Evolutionary conservation across 1,140 invertebrate species (phyloP).

Genomic region (Adoxophyes honmai): DNA sequence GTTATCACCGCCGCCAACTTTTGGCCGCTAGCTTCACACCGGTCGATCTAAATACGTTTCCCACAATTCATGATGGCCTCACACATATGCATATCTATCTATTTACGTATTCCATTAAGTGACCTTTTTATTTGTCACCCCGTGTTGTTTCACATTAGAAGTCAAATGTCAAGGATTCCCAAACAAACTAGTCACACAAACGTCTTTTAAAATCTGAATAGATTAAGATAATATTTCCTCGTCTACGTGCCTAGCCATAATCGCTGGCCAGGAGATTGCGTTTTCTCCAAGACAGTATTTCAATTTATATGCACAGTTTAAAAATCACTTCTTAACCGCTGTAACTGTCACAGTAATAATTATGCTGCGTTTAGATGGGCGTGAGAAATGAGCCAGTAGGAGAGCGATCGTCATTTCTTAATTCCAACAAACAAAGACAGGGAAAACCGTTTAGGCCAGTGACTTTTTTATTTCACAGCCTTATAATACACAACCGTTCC

Average conservation of each 20-base stretch:
- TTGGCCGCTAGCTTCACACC: too few species aligned
- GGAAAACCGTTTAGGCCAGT: background rate
- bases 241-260: background rate
- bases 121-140: too few species aligned
- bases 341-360: constrained; percentile 7
- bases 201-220: background rate
- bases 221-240: constrained; percentile 1
- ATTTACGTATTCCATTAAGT: too few species aligned
- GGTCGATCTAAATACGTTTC: too few species aligned
- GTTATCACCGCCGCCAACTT: too few species aligned
- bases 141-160: too few species aligned
- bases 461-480: too few species aligned
- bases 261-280: constrained; percentile 1
- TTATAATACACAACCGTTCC: too few species aligned
- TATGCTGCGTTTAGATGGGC: background rate
- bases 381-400: background rate
- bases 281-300: background rate
- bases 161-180: background rate
- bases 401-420: background rate
- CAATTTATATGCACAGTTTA: constrained; percentile 1
- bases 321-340: constrained; percentile 7
- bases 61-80: too few species aligned
- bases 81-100: too few species aligned
- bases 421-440: background rate
- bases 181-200: background rate